Evolutionary conservation across 2,888 invertebrate genomes (phyloP), one percentile per base, ranked within the genome.

Genomic region (Odontothrips loti): DNA sequence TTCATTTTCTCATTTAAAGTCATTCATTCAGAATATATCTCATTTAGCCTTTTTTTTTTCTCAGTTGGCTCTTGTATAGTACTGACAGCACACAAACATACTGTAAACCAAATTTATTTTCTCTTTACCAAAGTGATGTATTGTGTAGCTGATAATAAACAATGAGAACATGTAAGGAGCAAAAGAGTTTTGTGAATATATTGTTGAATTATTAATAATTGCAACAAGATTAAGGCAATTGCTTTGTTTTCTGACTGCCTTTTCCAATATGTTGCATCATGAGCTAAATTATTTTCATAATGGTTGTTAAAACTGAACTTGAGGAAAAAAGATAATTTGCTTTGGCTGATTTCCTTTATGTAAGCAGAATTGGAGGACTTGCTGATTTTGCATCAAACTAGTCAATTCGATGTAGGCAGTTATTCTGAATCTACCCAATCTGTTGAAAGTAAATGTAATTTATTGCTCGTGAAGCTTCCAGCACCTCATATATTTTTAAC

Each of bases 341-440:
- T 43, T 43, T 43, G 34, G 34, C 34, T 43, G 6, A 43, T 75
- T 23, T 12, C 8, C 23, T 27, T 9, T n/a, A 23, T 75, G 68
- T 75, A 27, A 11, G 68, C 9, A 27, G 27, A 43, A 43, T 43
- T 6, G 34, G 34, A 58, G 15, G 17, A 6, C n/a, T 58, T 58
- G 10, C n/a, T 27, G 27, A 75, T 27, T 27, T 23, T 75, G 27
- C 68, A 23, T 23, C 23, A 12, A 75, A 75, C 68, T 75, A 75
- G 68, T 75, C 68, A 75, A 75, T 27, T 23, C 23, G 23, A 68
- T 68, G 23, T 75, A 75, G 27, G 27, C 68, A 75, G 68, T 75
- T 68, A 68, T 23, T 12, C n/a, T 75, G 12, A 11, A 75, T 27
- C 12, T 17, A 58, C 17, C 58, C 58, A 58, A 58, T 20, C 17